These are phyloP conservation scores for Synanceia verrucosa DNA, from an alignment of 2,797 vertebrate genomes.

Conservation along the genomic window DNA sequence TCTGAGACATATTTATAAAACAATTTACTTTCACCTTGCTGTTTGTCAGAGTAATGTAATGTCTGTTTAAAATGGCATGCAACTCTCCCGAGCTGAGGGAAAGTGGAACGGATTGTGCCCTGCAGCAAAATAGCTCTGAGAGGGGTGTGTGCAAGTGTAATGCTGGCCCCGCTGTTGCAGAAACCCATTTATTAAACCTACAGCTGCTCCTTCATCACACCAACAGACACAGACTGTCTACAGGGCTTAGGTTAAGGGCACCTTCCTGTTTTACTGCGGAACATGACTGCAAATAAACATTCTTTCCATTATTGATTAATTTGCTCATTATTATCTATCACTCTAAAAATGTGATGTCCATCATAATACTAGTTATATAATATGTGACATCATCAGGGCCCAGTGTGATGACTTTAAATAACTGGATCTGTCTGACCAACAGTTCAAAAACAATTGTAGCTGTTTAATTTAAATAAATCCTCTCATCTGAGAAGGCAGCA, in stretches of 20 bases:
- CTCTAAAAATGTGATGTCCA: background rate
- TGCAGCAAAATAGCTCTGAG: constrained; percentile 77
- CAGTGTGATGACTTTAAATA: background rate
- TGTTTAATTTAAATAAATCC: background rate
- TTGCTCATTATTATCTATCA: background rate
- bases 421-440: background rate
- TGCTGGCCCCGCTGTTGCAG: constrained; percentile 59
- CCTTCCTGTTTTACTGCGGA: constrained; percentile 13
- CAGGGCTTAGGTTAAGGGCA: constrained; percentile 1
- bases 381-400: no score
- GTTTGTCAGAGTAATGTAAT: constrained; percentile 54
- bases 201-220: constrained; percentile 65
- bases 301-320: background rate
- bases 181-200: constrained; percentile 74
- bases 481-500: background rate
- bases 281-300: background rate
- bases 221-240: constrained; percentile 47
- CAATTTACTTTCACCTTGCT: constrained; percentile 61
- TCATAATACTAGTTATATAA: background rate
- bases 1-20: constrained; percentile 32
- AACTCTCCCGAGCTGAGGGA: constrained; percentile 69
- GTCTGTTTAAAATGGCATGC: constrained; percentile 68
- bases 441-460: background rate
- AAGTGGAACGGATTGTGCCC: constrained; percentile 79
- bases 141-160: constrained; percentile 57